Conservation (phyloP, 1,140 invertebrate species). For the Zaprionus tsacasi region DNA sequence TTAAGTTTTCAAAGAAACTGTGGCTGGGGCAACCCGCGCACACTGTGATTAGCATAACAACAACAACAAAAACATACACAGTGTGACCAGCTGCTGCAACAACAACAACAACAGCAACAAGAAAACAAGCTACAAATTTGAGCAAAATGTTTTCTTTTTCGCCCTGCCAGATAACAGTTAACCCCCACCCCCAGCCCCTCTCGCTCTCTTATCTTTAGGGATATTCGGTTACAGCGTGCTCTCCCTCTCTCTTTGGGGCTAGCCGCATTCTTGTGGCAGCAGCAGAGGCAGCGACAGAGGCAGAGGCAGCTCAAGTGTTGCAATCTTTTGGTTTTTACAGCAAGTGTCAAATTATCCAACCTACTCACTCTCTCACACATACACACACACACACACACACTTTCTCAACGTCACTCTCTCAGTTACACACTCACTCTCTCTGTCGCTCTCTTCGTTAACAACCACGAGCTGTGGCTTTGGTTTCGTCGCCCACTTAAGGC, state of each 20-base stretch:
- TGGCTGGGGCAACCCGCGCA: conserved; percentile 1
- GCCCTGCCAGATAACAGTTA: background rate
- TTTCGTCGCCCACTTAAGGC: conserved; percentile 9
- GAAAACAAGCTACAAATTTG: background rate
- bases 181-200: background rate
- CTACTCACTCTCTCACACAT: background rate
- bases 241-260: background rate
- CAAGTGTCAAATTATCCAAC: conserved; percentile 52
- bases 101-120: conserved; percentile 1
- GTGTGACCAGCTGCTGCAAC: conserved; percentile 37
- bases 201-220: background rate
- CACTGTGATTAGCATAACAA: conserved; percentile 33
- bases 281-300: background rate
- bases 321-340: conserved; percentile 44
- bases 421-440: background rate
- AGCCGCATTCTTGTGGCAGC: conserved; percentile 6
- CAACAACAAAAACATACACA: conserved; percentile 5
- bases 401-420: background rate
- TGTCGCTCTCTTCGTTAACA: background rate
- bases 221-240: background rate
- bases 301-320: conserved; percentile 35
- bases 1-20: conserved; percentile 40
- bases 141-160: background rate
- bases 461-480: conserved; percentile 25
- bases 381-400: background rate